Conservation (phyloP, 2,797 vertebrate species). For the Hemitrygon akajei region DNA sequence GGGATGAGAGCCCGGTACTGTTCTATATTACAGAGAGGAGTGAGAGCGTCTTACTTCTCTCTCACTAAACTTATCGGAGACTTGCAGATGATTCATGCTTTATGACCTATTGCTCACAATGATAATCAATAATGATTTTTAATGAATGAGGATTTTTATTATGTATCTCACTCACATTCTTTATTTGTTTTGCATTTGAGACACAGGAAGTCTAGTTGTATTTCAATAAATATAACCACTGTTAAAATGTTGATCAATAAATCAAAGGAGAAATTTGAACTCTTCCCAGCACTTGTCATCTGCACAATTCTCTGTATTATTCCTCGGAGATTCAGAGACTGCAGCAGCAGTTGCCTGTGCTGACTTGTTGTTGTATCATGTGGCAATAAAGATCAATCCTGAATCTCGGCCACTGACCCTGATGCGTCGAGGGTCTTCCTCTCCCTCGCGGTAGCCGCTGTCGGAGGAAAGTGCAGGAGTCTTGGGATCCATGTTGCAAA, state of each 20-base stretch:
- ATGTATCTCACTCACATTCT: not conserved
- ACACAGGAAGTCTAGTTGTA: not conserved
- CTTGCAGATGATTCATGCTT: not conserved
- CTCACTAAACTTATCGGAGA: not conserved
- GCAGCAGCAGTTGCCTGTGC: not conserved
- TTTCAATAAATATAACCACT: not conserved
- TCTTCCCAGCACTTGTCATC: not conserved
- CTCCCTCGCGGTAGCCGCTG: no score
- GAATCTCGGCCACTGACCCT: no score
- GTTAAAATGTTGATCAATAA: slow-evolving; percentile 5
- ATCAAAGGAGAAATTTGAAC: not conserved
- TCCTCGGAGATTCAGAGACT: not conserved
- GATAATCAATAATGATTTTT: not conserved
- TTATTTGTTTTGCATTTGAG: slow-evolving; percentile 4
- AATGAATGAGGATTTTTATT: not conserved
- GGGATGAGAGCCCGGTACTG: no score
- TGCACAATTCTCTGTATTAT: not conserved
- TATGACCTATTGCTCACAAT: not conserved
- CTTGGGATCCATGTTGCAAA: no score
- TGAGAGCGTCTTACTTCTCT: not conserved
- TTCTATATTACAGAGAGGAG: not conserved
- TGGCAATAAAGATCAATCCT: not conserved
- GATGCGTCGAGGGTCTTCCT: no score
- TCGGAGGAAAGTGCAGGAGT: no score
- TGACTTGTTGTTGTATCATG: not conserved